Conservation (phyloP, 2,113 vertebrate species). For the Centropus bengalensis region DNA sequence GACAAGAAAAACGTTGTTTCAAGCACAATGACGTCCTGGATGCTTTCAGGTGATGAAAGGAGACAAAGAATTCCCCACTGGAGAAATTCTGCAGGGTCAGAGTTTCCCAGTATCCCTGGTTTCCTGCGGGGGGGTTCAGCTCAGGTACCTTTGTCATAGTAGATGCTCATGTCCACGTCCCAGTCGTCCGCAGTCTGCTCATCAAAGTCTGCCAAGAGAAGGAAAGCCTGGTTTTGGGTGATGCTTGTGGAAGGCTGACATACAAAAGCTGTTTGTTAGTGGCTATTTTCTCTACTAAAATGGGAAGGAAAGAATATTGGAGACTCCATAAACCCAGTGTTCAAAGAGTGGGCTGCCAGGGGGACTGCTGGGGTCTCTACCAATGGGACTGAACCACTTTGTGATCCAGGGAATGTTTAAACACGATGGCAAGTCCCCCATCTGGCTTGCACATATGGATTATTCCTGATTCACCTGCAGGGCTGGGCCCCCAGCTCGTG, state of each 20-base stretch:
- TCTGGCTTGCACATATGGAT: accelerated
- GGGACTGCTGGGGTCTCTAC: not conserved
- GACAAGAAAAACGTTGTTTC: not conserved
- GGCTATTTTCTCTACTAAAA: not conserved
- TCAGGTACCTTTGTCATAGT: constrained; percentile 92
- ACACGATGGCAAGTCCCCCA: accelerated
- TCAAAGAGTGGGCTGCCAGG: not conserved
- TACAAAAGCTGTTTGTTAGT: not conserved
- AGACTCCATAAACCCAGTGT: accelerated
- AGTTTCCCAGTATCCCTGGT: not conserved
- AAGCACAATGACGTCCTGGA: not conserved
- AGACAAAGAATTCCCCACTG: not conserved
- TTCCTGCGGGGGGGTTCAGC: not conserved
- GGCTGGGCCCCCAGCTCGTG: not conserved
- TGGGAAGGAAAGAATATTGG: accelerated
- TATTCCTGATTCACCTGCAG: not conserved
- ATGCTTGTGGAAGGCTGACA: not conserved
- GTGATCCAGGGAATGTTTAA: not conserved
- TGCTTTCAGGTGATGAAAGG: not conserved
- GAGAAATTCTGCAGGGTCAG: not conserved
- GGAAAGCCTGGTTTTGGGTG: not conserved
- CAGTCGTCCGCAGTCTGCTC: constrained; percentile 96
- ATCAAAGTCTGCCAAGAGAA: constrained; percentile 89
- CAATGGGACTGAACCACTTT: accelerated
- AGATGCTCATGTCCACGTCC: constrained; percentile 98